Evolutionary conservation across 2,888 invertebrate species (phyloP).

Genomic region (Apodemia mormo): DNA sequence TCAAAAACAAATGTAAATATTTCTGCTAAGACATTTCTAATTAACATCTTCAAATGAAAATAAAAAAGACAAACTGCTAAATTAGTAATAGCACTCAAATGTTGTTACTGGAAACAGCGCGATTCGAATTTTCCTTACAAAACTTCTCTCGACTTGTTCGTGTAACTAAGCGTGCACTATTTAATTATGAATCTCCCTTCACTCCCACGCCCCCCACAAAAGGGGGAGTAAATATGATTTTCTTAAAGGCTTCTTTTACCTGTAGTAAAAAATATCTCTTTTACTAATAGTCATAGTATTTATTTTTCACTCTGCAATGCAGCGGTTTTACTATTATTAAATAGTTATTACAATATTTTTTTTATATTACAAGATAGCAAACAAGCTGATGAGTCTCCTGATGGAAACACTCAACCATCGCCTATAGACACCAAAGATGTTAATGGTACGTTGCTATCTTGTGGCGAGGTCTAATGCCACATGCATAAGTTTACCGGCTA

Average conservation of each 20-base stretch:
- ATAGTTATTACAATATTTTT: neutral
- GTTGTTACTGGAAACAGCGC: slow-evolving; percentile 39
- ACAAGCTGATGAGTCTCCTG: too few relatives aligned
- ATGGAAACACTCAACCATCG: too few relatives aligned
- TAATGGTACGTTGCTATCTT: too few relatives aligned
- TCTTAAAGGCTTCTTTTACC: slow-evolving; percentile 48
- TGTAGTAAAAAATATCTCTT: slow-evolving; percentile 31
- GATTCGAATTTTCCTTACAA: slow-evolving; percentile 51
- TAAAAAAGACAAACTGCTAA: slow-evolving; percentile 46
- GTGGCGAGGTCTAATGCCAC: too few relatives aligned
- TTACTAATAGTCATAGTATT: slow-evolving; percentile 27
- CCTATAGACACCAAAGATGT: too few relatives aligned
- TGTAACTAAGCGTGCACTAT: slow-evolving; percentile 68
- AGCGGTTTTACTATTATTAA: too few relatives aligned
- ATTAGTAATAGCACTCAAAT: slow-evolving; percentile 49
- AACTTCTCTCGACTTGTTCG: slow-evolving; percentile 49
- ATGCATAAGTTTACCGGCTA: too few relatives aligned
- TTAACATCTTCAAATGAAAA: slow-evolving; percentile 42
- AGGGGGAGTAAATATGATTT: slow-evolving; percentile 48
- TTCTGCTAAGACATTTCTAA: slow-evolving; percentile 38
- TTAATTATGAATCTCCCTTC: slow-evolving; percentile 61
- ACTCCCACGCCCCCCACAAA: slow-evolving; percentile 39
- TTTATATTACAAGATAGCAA: too few relatives aligned
- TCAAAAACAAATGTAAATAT: slow-evolving; percentile 17
- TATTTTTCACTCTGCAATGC: slow-evolving; percentile 18